Percentiles rank a stretch among this genome's conserved stretches.
Evolutionary conservation across 2,797 vertebrate species (phyloP).

Genomic region (Vespertilio murinus): DNA sequence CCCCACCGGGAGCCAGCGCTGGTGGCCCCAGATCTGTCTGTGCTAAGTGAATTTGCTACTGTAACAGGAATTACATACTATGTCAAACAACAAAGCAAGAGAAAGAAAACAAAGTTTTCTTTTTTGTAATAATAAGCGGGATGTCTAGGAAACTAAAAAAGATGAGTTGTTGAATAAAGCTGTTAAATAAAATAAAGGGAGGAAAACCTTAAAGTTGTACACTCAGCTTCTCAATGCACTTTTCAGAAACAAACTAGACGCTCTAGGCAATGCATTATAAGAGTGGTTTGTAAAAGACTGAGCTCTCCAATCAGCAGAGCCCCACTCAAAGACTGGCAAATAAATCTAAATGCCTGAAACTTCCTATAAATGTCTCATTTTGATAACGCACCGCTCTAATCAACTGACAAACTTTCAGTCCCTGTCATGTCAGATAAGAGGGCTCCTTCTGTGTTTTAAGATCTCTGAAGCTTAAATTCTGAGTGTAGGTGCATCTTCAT

Average conservation of each 20-base stretch:
- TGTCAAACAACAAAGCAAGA: not conserved
- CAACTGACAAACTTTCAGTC: not conserved
- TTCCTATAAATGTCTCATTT: not conserved
- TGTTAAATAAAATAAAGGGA: not conserved
- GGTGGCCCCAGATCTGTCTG: not conserved
- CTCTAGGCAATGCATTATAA: not conserved
- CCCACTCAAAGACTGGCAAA: not conserved
- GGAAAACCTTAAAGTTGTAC: not conserved
- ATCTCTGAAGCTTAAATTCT: not conserved
- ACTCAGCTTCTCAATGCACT: not conserved
- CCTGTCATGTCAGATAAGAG: not conserved
- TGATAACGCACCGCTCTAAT: not conserved
- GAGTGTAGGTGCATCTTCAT: not conserved
- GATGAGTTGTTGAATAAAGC: not conserved
- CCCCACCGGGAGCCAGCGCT: not conserved
- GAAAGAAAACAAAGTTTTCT: not conserved
- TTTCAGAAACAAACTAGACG: not conserved
- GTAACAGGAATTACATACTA: not conserved
- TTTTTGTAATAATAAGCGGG: not conserved
- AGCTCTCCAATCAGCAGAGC: not conserved
- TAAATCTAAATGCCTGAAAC: not conserved
- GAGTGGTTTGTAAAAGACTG: not conserved
- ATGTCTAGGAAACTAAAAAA: slow-evolving; percentile 29
- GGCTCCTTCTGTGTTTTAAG: not conserved
- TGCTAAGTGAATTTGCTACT: not conserved